Conservation (phyloP, 2,113 vertebrate genomes). For the Archilochus colubris region DNA sequence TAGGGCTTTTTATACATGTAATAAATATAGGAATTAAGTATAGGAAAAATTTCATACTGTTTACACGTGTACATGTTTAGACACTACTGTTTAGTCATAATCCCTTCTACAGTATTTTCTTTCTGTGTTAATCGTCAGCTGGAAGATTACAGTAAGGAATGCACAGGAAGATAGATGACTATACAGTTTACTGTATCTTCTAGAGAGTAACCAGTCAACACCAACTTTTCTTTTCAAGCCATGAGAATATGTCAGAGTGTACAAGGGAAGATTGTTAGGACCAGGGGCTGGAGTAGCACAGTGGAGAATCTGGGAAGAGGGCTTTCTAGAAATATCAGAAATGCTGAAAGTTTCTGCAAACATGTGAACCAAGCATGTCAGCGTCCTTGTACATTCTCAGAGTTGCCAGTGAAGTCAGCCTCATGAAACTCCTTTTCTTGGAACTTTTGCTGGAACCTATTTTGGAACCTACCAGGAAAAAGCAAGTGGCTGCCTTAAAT, state of each 20-base stretch:
- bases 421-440: background rate
- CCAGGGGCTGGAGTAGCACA: background rate
- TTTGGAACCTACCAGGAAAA: background rate
- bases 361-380: background rate
- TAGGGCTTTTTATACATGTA: background rate
- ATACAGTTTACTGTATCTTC: background rate
- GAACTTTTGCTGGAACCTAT: background rate
- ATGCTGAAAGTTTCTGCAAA: background rate
- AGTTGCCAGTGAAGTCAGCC: background rate
- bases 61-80: background rate
- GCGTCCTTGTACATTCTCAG: background rate
- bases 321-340: background rate
- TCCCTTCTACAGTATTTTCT: background rate
- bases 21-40: background rate
- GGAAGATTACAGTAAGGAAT: background rate
- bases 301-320: background rate
- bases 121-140: background rate
- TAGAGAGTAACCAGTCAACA: background rate
- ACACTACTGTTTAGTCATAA: background rate
- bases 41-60: rapidly evolving
- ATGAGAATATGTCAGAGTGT: rapidly evolving
- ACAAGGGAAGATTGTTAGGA: background rate
- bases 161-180: background rate
- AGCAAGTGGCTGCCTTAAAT: background rate
- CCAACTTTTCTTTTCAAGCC: background rate